Percentiles rank a stretch among this genome's conserved stretches.
Evolutionary conservation across 53 echinoderm and acorn worm species (phyloP).

Genomic region (Stichopus horrens): DNA sequence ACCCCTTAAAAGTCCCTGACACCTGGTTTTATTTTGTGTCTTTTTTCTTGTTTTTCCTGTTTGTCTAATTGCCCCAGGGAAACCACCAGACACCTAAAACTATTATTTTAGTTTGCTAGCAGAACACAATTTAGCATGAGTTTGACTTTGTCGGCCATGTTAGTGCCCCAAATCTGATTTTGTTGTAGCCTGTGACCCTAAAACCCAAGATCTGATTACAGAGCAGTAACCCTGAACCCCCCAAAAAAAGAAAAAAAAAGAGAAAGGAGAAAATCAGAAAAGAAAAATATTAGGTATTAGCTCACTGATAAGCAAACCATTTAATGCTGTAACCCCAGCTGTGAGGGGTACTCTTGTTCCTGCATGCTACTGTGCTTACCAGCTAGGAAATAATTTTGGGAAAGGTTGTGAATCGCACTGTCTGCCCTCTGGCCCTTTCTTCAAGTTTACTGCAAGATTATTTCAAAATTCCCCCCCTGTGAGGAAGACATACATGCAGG

Average conservation of each 20-base stretch:
- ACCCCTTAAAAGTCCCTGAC: background rate
- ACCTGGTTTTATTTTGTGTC: background rate
- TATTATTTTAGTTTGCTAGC: conserved; percentile 13
- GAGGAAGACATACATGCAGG: no score
- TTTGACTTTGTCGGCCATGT: background rate
- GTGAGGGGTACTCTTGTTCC: conserved; percentile 13
- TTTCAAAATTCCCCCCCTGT: background rate
- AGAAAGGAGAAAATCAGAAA: background rate
- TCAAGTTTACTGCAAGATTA: background rate
- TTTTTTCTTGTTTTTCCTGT: no score
- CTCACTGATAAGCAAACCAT: conserved; percentile 7
- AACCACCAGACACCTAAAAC: conserved; percentile 36
- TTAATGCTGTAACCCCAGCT: conserved; percentile 2
- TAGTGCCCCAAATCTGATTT: background rate
- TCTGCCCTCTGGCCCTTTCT: conserved; percentile 24
- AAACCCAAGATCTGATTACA: conserved; percentile 25
- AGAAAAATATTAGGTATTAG: conserved; percentile 10
- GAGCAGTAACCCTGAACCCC: background rate
- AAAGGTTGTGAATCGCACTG: background rate
- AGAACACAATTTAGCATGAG: background rate
- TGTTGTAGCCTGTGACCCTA: conserved; percentile 28
- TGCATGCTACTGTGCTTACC: background rate
- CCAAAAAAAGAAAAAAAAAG: no score
- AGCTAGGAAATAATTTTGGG: conserved; percentile 17
- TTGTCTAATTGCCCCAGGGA: conserved; percentile 28